A percentile compares a stretch with the other conserved stretches of the same genome.
Conservation (phyloP, 2,888 invertebrate genomes). For the Alloscopus bannaensis region DNA sequence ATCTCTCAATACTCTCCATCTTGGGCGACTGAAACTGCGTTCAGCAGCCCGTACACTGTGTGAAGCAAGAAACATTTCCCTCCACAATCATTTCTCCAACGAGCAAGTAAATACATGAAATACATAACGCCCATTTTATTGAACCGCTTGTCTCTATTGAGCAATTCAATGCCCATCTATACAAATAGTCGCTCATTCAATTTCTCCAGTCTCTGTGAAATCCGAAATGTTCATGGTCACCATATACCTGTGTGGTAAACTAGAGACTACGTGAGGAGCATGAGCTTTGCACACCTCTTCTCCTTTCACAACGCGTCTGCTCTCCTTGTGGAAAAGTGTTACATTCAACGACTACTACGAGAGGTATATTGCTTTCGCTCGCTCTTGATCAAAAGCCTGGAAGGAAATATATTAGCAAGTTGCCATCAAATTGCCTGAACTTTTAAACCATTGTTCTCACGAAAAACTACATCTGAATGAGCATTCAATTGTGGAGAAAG, state of each 20-base stretch:
- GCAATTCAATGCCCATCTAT: neutral
- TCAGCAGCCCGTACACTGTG: neutral
- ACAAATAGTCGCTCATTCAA: neutral
- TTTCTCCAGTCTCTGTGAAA: neutral
- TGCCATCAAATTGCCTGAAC: conserved; percentile 10
- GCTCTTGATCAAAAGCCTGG: conserved; percentile 16
- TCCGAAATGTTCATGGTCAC: neutral
- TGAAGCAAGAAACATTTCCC: conserved; percentile 12
- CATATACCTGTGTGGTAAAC: no score
- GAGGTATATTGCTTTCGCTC: neutral
- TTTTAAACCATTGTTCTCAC: conserved; percentile 2
- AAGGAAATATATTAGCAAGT: conserved; percentile 13
- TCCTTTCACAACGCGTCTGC: neutral
- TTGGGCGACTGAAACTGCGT: neutral
- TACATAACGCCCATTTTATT: neutral
- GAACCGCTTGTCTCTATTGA: neutral
- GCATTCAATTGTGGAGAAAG: conserved; percentile 20
- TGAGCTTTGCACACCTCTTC: neutral
- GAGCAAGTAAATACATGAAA: neutral
- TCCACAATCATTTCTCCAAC: conserved; percentile 10
- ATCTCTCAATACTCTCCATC: neutral
- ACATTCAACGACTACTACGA: neutral
- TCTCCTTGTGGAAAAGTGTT: neutral
- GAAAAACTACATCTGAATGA: conserved; percentile 7
- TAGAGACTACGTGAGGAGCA: no score